Evolutionary conservation across 2,797 vertebrate genomes (phyloP).

Genomic region (Anabacerthia variegaticeps): DNA sequence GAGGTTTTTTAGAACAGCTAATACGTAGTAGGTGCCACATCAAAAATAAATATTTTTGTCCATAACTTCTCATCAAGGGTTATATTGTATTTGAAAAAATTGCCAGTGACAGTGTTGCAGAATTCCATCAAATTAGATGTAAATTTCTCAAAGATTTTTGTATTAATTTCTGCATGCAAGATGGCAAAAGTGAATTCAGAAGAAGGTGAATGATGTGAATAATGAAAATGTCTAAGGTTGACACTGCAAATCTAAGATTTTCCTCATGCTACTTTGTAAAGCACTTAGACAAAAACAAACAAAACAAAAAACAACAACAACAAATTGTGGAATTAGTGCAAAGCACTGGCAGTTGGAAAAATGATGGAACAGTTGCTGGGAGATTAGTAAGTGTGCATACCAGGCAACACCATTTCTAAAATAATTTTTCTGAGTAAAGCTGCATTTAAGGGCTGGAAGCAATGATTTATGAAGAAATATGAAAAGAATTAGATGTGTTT

Average conservation of each 20-base stretch:
- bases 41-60: not conserved
- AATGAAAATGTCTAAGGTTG: not conserved
- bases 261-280: not conserved
- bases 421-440: slow-evolving; percentile 34
- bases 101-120: not conserved
- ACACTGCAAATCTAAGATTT: not conserved
- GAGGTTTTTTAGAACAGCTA: not conserved
- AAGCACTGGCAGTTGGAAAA: not conserved
- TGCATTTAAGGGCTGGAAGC: slow-evolving; percentile 26
- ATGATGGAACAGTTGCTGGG: not conserved
- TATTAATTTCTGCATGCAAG: not conserved
- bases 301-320: not conserved
- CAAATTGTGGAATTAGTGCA: not conserved
- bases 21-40: not conserved
- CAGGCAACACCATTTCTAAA: not conserved
- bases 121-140: not conserved
- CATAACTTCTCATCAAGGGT: not conserved
- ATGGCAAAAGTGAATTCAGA: not conserved
- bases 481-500: slow-evolving; percentile 54
- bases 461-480: slow-evolving; percentile 56
- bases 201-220: not conserved
- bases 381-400: slow-evolving; percentile 9
- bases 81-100: not conserved
- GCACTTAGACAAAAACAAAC: not conserved
- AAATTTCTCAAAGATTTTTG: not conserved